These are phyloP conservation scores for Epicauta chinensis DNA, from an alignment of 1,140 invertebrate genomes.

Conservation along the genomic window DNA sequence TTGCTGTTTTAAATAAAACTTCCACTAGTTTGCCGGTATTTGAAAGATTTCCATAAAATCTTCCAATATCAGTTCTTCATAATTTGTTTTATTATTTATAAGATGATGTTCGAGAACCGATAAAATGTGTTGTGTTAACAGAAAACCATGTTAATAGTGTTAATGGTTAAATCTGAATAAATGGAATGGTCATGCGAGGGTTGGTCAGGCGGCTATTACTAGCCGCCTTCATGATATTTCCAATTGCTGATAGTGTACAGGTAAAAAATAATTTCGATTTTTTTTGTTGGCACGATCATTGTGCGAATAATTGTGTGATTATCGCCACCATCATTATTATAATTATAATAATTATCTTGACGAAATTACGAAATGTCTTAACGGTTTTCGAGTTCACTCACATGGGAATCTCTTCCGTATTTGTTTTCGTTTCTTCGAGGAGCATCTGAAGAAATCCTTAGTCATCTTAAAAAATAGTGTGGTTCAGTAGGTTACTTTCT, in stretches of 20 bases:
- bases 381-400: too few species aligned
- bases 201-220: slow-evolving; percentile 5
- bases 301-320: too few species aligned
- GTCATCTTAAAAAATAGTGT: not conserved
- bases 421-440: too few species aligned
- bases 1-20: not conserved
- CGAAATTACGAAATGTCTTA: too few species aligned
- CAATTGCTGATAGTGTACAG: slow-evolving; percentile 1
- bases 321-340: too few species aligned
- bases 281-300: not conserved
- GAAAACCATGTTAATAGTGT: not conserved
- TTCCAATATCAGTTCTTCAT: too few species aligned
- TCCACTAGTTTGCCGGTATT: not conserved
- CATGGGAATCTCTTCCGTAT: too few species aligned
- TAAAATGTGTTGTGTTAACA: not conserved
- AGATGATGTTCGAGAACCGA: too few species aligned
- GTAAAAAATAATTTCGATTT: not conserved
- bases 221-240: slow-evolving; percentile 3
- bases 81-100: too few species aligned
- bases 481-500: slow-evolving; percentile 13
- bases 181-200: slow-evolving; percentile 8
- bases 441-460: too few species aligned
- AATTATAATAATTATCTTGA: too few species aligned
- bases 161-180: slow-evolving; percentile 1
- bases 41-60: too few species aligned